phyloP scores from a whole-genome alignment of 2,888 invertebrate genomes.

The Tiphia femorata region DNA sequence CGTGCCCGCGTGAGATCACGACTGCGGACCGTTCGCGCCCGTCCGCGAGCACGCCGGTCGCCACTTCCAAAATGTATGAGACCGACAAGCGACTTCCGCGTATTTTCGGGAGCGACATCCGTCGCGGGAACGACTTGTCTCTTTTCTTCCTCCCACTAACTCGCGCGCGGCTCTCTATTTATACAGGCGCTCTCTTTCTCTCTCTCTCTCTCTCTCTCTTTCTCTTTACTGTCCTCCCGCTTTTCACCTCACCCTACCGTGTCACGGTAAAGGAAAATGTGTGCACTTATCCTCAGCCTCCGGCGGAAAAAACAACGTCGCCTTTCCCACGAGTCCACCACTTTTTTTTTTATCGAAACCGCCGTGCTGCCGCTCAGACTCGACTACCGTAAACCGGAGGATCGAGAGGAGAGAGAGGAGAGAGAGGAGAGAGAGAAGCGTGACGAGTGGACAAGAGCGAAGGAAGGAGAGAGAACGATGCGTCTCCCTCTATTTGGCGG shows the following conservation, averaged over 20 bases:
- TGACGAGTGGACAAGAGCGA: constrained; percentile 2
- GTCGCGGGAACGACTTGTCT: no score
- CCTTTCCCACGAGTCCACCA: no score
- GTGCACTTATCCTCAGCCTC: no score
- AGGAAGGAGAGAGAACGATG: constrained; percentile 8
- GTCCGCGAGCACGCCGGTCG: neutral
- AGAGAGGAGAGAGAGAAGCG: neutral
- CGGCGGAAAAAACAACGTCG: no score
- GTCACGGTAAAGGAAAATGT: no score
- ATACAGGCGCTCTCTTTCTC: neutral
- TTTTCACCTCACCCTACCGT: neutral
- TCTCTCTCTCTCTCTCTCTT: neutral
- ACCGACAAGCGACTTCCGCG: neutral
- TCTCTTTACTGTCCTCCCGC: neutral
- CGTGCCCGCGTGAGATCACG: no score
- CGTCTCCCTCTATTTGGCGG: constrained; percentile 3
- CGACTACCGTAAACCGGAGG: neutral
- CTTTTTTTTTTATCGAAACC: no score
- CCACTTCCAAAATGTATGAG: neutral
- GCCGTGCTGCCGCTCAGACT: neutral
- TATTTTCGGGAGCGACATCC: no score
- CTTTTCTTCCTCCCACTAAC: no score
- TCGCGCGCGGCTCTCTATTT: no score
- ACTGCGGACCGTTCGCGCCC: no score
- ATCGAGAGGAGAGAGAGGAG: neutral